Evolutionary conservation across 2,888 invertebrate genomes (phyloP).

Genomic region (Rhingia rostrata): DNA sequence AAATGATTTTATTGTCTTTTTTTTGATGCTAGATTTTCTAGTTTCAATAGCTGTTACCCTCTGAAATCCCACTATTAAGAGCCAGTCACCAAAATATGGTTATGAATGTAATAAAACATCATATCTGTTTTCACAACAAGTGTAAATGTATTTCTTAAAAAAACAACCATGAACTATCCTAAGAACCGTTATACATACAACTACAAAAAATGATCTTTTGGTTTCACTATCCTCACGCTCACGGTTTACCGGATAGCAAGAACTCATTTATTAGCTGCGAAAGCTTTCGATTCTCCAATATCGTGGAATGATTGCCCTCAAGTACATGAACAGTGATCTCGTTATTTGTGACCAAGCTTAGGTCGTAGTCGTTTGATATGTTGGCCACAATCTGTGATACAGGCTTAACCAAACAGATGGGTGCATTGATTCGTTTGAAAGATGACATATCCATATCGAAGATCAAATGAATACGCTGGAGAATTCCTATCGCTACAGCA

Average conservation of each 20-base stretch:
- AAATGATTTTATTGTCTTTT: no score
- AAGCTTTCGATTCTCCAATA: conserved; percentile 87
- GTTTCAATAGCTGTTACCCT: no score
- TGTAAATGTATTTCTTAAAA: conserved; percentile 21
- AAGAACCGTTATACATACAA: conserved; percentile 9
- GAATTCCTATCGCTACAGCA: conserved; percentile 82
- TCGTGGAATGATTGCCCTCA: conserved; percentile 89
- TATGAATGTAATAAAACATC: not conserved
- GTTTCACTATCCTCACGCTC: not conserved
- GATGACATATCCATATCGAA: conserved; percentile 83
- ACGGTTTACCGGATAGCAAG: not conserved
- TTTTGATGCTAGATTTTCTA: no score
- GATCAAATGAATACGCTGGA: conserved; percentile 85
- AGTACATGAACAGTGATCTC: conserved; percentile 85
- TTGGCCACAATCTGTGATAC: conserved; percentile 84
- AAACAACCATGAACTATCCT: conserved; percentile 11
- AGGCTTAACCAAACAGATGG: conserved; percentile 86
- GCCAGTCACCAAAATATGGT: no score
- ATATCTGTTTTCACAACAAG: not conserved
- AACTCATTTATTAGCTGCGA: conserved; percentile 86
- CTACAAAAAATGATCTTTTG: conserved; percentile 3
- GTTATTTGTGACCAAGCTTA: conserved; percentile 85
- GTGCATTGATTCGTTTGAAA: conserved; percentile 83
- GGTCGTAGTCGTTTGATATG: conserved; percentile 87
- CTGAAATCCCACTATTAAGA: no score